Conservation (phyloP, 2,888 invertebrate species). For the Leucophora obtusa region DNA sequence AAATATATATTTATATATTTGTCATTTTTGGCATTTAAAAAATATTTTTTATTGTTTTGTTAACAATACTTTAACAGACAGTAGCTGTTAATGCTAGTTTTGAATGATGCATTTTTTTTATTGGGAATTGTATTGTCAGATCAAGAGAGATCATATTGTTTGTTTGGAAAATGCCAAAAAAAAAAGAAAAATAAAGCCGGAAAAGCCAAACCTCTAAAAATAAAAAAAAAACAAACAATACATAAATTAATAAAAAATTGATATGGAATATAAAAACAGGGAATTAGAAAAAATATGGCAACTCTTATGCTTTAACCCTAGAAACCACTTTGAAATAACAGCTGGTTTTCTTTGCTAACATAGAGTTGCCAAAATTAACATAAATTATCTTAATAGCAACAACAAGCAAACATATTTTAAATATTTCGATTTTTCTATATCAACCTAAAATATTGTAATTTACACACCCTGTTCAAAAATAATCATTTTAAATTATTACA, state of each 20-base stretch:
- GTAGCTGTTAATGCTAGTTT: slow-evolving; percentile 1
- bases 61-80: slow-evolving; percentile 32
- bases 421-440: no score
- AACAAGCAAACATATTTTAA: no score
- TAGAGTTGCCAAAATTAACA: slow-evolving; percentile 22
- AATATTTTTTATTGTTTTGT: slow-evolving; percentile 58
- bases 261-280: neutral
- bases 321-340: neutral
- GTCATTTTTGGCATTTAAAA: slow-evolving; percentile 55
- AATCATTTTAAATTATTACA: slow-evolving; percentile 39
- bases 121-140: slow-evolving; percentile 39
- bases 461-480: no score
- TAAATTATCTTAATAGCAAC: neutral
- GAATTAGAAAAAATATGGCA: neutral
- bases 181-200: slow-evolving; percentile 70
- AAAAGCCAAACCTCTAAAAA: slow-evolving; percentile 71
- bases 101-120: slow-evolving; percentile 46
- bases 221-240: neutral
- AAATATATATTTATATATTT: slow-evolving; percentile 55
- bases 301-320: neutral
- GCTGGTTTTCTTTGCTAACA: neutral
- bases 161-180: slow-evolving; percentile 15
- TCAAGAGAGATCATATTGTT: slow-evolving; percentile 16
- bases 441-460: no score
- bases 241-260: neutral